phyloP scores from a whole-genome alignment of 2,113 vertebrate genomes.

The Rhinolophus sinicus region DNA sequence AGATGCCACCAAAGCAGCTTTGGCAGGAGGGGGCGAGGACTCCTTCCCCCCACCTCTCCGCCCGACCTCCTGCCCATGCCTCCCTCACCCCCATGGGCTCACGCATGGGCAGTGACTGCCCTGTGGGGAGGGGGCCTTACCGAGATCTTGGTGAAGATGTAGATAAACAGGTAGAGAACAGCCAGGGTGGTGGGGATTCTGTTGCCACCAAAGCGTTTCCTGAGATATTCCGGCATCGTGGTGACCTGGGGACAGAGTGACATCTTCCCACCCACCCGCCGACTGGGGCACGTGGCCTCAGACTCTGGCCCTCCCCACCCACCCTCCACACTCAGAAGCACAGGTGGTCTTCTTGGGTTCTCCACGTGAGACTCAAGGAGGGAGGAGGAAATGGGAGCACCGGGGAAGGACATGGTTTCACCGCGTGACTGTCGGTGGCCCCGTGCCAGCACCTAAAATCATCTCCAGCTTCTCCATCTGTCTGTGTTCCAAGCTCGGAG shows the following conservation, averaged over 20 bases:
- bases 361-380: not conserved
- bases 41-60: not conserved
- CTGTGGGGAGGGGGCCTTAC: constrained; percentile 82
- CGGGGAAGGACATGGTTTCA: not conserved
- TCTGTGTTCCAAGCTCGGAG: not conserved
- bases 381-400: not conserved
- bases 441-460: not conserved
- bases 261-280: no score
- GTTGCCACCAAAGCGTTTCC: constrained; percentile 92
- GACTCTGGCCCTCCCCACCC: rapidly evolving
- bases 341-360: not conserved
- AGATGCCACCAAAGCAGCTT: not conserved
- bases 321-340: not conserved
- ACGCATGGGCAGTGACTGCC: no score
- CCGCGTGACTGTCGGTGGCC: rapidly evolving
- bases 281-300: not conserved
- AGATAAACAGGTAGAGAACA: constrained; percentile 95
- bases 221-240: constrained; percentile 97
- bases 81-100: not conserved
- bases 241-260: constrained; percentile 88
- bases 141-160: constrained; percentile 99
- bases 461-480: not conserved
- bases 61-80: not conserved
- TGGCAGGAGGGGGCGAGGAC: no score
- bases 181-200: constrained; percentile 94